Conservation (phyloP, 2,888 invertebrate genomes). For the Diachrysia chrysitis region DNA sequence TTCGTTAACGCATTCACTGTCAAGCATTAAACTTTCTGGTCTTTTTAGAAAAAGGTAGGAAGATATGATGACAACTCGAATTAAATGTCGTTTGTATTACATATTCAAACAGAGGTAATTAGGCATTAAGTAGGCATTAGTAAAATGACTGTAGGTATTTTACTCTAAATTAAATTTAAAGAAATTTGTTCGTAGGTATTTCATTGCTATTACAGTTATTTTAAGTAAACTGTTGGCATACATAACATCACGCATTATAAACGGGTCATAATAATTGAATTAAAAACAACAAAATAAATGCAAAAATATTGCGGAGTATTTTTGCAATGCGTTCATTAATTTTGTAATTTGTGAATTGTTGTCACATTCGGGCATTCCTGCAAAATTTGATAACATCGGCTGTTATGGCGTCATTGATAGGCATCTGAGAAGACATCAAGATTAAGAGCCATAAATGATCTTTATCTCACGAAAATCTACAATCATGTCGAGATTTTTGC, state of each 20-base stretch:
- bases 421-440: slow-evolving; percentile 33
- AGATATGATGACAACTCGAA: too few relatives aligned
- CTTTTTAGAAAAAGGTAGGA: not conserved
- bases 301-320: slow-evolving; percentile 22
- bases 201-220: not conserved
- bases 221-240: not conserved
- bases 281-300: slow-evolving; percentile 16
- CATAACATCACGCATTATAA: not conserved
- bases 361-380: slow-evolving; percentile 27
- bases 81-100: too few relatives aligned
- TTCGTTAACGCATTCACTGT: not conserved
- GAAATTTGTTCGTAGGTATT: not conserved
- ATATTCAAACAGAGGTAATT: too few relatives aligned
- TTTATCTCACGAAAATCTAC: slow-evolving; percentile 27
- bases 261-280: not conserved
- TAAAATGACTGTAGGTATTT: not conserved
- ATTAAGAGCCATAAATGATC: slow-evolving; percentile 21
- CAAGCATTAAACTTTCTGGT: not conserved
- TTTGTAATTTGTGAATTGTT: slow-evolving; percentile 31
- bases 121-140: too few relatives aligned
- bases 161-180: not conserved
- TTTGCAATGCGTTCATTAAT: slow-evolving; percentile 17
- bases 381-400: slow-evolving; percentile 35
- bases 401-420: slow-evolving; percentile 34
- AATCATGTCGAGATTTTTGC: not conserved